Evolutionary conservation across 2,797 vertebrate species (phyloP).

Genomic region (Paguma larvata): DNA sequence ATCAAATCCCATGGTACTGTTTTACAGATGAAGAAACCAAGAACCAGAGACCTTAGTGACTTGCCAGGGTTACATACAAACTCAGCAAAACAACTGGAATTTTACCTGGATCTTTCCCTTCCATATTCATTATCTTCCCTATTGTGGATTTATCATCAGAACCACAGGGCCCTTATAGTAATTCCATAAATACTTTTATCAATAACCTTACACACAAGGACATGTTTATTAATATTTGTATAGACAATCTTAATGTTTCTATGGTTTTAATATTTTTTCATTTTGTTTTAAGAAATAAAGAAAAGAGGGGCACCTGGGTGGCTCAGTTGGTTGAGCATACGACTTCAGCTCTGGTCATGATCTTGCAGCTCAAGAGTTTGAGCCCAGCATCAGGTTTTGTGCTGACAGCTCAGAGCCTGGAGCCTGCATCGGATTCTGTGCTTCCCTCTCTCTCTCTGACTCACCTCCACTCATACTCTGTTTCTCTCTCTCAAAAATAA

Average conservation of each 20-base stretch:
- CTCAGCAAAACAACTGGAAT: neutral
- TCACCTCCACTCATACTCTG: too few relatives aligned
- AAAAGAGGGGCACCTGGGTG: neutral
- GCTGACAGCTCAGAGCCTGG: too few relatives aligned
- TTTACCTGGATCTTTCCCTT: neutral
- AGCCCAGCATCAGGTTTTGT: too few relatives aligned
- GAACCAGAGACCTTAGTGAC: neutral
- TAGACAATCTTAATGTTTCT: neutral
- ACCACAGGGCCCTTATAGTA: neutral
- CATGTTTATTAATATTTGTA: neutral
- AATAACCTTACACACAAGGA: neutral
- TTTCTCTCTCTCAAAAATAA: too few relatives aligned
- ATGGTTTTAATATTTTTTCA: neutral
- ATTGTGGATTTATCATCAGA: neutral
- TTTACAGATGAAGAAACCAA: conserved; percentile 17
- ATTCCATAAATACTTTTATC: neutral
- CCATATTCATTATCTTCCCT: neutral
- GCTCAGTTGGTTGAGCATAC: too few relatives aligned
- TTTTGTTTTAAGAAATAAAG: conserved; percentile 34
- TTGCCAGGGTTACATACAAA: neutral
- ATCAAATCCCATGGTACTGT: neutral
- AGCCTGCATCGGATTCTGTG: too few relatives aligned
- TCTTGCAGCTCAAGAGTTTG: too few relatives aligned
- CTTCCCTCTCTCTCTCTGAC: too few relatives aligned
- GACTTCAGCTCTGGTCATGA: too few relatives aligned